Evolutionary conservation across 1,140 invertebrate species (phyloP), one percentile per base, ranked within the genome.

Genomic region (Papilio polyxenes): DNA sequence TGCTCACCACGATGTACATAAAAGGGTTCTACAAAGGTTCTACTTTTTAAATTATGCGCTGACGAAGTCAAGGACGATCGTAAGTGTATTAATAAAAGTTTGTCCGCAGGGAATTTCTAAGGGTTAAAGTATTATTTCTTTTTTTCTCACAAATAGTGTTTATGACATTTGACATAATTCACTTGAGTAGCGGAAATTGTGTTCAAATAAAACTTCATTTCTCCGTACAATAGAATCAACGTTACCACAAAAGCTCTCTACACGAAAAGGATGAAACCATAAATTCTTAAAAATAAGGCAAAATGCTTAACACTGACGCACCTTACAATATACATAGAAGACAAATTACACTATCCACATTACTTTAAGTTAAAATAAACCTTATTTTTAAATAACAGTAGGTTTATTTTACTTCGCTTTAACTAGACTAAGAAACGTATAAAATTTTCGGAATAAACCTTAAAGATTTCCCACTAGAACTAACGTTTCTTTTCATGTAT

Each of bases 251-350:
- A 77, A 77, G 75, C 75, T 31, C 48, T 76, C 40, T n/a, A 44
- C 56, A 79, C 56, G 49, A 53, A 77, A 79, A 59, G 77, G 31
- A 79, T 11, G 56, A 69, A 80, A 65, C 20, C 59, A 80, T 80
- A 80, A 69, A 80, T 80, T 80, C 40, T 80, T 80, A 80, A 80
- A 80, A 80, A 80, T 80, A 69, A 80, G 56, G 59, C 59, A 80
- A 80, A 80, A 80, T 69, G 59, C 59, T 40, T 49, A 20, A 65
- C 78, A 20, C 77, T 65, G 77, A 44, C 15, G 53, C 53, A n/a
- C 48, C 56, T 80, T 44, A 40, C 37, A 51, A 80, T 37, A 72
- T 49, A 80, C 78, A 49, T 65, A 62, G 37, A 80, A 80, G 78
- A 80, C 78, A 80, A 80, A 80, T 80, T 80, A 65, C 65, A 69